Evolutionary conservation across 2,113 vertebrate genomes (phyloP), one percentile per base, ranked within the genome.

Genomic region (Haemorhous mexicanus): DNA sequence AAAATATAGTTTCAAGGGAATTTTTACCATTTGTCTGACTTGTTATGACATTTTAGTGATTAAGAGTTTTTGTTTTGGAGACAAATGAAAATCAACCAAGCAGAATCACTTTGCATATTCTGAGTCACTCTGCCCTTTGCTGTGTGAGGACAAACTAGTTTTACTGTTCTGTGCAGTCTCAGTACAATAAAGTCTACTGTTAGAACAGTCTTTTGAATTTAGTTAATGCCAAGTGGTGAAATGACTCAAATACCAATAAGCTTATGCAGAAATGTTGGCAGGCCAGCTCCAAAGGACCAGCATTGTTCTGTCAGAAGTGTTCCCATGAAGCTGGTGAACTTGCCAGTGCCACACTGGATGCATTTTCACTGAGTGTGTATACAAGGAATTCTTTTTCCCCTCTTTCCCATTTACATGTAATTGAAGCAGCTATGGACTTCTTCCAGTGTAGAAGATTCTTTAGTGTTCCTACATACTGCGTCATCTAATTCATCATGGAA

Each of bases 91-190:
- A 96, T 89, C 80, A 91, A 62, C 50, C 39, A 66, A 49, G 69
- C 92, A 39, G 76, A 92, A 93, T 97, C 83, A 80, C 62, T 91
- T 89, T 94, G 86, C 84, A 82, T 95, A 81, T 81, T 88, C 87
- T 95, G 97, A 97, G 93, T 97, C 94, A 94, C 68, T 27, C 39
- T 92, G 91, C 77, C 91, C 95, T 97, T 97, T 96, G 52, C 93
- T 80, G 41, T 63, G 69, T 37, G 84, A 93, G 39, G 52, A 26
- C 75, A 94, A 94, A 88, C 72, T 63, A 33, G 67, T 94, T 96
- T 94, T 84, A 81, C 89, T 94, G 92, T 93, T 97, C 74, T 77
- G 33, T 89, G 91, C 80, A 82, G 89, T 72, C 46, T 62, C 93
- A 92, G 61, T 84, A 94, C 95, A 96, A 95, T 95, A 53, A 93